Percentiles rank a stretch among this genome's conserved stretches.
Conservation (phyloP, 2,113 vertebrate species). For the Buteo buteo region DNA sequence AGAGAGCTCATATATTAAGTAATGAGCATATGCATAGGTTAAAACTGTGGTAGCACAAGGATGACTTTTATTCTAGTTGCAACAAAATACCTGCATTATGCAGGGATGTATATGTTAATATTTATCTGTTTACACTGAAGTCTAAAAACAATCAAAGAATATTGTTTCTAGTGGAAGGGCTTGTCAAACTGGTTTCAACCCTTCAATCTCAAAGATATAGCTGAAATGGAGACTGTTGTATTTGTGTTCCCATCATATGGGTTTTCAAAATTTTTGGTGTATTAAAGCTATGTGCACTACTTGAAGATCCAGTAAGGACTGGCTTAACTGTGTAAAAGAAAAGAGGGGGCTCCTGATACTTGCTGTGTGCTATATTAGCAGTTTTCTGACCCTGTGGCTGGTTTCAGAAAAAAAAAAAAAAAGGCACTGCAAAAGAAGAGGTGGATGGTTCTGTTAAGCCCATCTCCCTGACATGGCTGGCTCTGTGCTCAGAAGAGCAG, state of each 20-base stretch:
- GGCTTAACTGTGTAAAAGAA: background rate
- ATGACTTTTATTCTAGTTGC: background rate
- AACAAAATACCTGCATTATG: background rate
- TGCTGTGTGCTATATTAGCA: background rate
- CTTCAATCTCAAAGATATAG: background rate
- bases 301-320: background rate
- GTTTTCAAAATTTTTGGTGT: background rate
- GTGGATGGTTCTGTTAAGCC: background rate
- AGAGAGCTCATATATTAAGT: background rate
- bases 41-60: background rate
- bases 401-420: background rate
- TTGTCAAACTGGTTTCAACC: background rate
- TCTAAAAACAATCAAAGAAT: background rate
- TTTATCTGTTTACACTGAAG: background rate
- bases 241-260: background rate
- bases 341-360: background rate
- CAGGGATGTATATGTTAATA: background rate
- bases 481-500: background rate
- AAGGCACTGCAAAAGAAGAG: background rate
- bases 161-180: background rate
- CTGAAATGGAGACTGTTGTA: background rate
- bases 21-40: background rate
- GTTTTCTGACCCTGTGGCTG: background rate
- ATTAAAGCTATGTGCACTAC: rapidly evolving
- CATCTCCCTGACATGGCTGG: background rate